These are phyloP conservation scores for Balanococcus diminutus DNA, from an alignment of 2,888 invertebrate species.

Conservation along the genomic window DNA sequence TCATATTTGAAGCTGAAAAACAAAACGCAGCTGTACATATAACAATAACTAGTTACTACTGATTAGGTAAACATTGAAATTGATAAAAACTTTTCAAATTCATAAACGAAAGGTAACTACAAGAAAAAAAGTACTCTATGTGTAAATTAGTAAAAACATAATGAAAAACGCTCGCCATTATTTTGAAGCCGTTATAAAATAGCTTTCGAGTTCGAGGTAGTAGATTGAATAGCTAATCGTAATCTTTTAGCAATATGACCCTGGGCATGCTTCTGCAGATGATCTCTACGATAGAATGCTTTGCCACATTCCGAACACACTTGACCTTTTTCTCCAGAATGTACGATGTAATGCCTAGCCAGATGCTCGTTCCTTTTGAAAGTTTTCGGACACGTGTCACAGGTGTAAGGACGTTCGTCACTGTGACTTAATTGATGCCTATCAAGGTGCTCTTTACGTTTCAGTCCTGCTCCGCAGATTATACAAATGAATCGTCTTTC, in stretches of 20 bases:
- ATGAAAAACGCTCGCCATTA: not conserved
- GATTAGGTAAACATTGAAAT: slow-evolving; percentile 23
- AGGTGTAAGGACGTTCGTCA: slow-evolving; percentile 62
- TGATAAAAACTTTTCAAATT: slow-evolving; percentile 15
- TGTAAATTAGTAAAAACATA: slow-evolving; percentile 31
- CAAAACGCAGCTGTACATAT: slow-evolving; percentile 22
- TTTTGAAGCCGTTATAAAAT: slow-evolving; percentile 38
- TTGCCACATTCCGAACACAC: slow-evolving; percentile 63
- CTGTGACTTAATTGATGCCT: slow-evolving; percentile 64
- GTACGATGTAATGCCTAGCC: slow-evolving; percentile 65
- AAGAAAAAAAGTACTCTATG: slow-evolving; percentile 32
- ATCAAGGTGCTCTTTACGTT: slow-evolving; percentile 64
- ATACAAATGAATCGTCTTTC: slow-evolving; percentile 65
- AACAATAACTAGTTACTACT: not conserved
- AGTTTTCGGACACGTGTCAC: slow-evolving; percentile 59
- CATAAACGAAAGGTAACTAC: slow-evolving; percentile 35
- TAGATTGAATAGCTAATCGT: slow-evolving; percentile 45
- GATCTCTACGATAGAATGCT: slow-evolving; percentile 65
- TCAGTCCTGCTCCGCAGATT: slow-evolving; percentile 65
- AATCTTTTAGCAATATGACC: slow-evolving; percentile 62
- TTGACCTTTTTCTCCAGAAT: slow-evolving; percentile 64
- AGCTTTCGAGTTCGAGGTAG: slow-evolving; percentile 27
- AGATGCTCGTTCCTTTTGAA: slow-evolving; percentile 65
- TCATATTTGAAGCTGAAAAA: slow-evolving; percentile 12
- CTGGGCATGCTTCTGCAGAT: slow-evolving; percentile 64